Evolutionary conservation across 1,140 invertebrate species (phyloP).

Genomic region (Aphaenogaster ashmeadi): DNA sequence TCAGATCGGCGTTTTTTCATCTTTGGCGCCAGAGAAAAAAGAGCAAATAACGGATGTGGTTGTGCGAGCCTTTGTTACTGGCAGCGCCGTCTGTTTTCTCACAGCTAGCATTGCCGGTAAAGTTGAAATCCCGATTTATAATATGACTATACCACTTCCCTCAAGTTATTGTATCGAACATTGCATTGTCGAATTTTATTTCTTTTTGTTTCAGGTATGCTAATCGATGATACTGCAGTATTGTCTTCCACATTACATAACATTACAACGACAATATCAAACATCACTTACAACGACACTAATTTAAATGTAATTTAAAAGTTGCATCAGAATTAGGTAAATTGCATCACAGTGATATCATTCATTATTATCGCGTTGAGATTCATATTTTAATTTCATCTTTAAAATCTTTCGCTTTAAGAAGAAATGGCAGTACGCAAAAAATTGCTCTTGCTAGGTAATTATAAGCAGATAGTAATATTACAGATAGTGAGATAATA

Average conservation of each 20-base stretch:
- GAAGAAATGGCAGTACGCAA: neutral
- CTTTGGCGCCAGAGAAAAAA: constrained; percentile 93
- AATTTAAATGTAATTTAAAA: constrained; percentile 2
- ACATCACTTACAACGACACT: neutral
- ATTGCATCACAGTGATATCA: neutral
- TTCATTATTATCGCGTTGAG: neutral
- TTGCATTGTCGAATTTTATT: neutral
- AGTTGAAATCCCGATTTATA: neutral
- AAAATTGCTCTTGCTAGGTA: neutral
- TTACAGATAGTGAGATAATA: neutral
- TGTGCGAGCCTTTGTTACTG: constrained; percentile 94
- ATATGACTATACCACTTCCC: neutral
- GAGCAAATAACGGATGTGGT: constrained; percentile 91
- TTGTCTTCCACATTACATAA: neutral
- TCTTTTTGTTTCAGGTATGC: constrained; percentile 56
- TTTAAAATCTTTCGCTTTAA: neutral
- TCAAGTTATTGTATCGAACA: neutral
- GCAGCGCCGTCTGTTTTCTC: constrained; percentile 95
- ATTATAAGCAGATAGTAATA: neutral
- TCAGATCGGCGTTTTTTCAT: constrained; percentile 93
- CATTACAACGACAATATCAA: neutral
- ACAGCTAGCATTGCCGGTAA: constrained; percentile 97
- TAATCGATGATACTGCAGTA: constrained; percentile 32
- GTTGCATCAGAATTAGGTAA: neutral
- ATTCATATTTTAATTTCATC: neutral